Base-by-base conservation (phyloP, 2,113 vertebrate species). In the Tamias sibiricus region DNA sequence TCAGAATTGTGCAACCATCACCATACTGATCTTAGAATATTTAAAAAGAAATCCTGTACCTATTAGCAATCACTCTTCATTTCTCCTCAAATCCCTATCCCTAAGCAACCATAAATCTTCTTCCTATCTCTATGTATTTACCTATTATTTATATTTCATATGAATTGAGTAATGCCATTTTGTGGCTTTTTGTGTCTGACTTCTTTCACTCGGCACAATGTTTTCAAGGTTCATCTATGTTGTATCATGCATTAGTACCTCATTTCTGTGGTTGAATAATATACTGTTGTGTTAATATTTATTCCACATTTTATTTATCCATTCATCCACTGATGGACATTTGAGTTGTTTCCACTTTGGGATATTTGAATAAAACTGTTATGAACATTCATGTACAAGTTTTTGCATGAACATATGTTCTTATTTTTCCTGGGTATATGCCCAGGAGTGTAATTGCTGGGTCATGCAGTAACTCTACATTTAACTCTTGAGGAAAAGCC, bases 231-330 rank as follows among this genome's bases (percentile, higher is more conserved):
- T 92, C 35, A 79, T 44, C 30, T 20, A 13, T 72, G 0, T 69
- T 75, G 69, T 49, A 49, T 30, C 24, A 8, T 52, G 5, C 11
- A 74, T 32, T 35, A 77, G 68, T 54, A 72, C 24, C 72, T 95
- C 40, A 74, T 54, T 91, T 90, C 94, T 26, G 86, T 54, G 59
- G 40, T 30, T 75, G 69, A 85, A 90, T 66, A 90, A 90, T 75
- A 87, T 22, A 59, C 35, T 32, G 42, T 30, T 40, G 8, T 74
- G 68, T 37, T 62, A 26, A 59, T 82, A 44, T 22, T 62, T 81
- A 44, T 19, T 62, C 26, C n/a, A 90, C 37, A 94, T 44, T 94
- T 86, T n/a, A 90, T 17, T 72, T 62, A 88, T 47, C 40, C 57
- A 20, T 96, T 71, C 8, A 95, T 85, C 72, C 32, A 12, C 20